phyloP scores from a whole-genome alignment of 2,113 vertebrate species.

The Antechinus flavipes region DNA sequence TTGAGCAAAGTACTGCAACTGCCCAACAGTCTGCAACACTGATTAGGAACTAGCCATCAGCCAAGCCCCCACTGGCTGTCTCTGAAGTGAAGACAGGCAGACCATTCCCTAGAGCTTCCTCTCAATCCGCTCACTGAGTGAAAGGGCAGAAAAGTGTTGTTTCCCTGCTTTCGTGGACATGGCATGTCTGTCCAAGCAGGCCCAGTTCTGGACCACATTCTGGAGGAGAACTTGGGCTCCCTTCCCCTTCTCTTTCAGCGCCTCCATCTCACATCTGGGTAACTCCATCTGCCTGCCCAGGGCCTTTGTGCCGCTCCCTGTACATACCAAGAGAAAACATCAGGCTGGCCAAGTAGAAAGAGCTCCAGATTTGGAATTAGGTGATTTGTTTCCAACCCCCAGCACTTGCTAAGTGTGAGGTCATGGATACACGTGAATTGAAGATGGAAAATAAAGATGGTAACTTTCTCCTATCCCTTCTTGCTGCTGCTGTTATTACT shows the following conservation, averaged over 20 bases:
- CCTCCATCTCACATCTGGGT: neutral
- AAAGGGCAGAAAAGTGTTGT: neutral
- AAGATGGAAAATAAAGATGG: neutral
- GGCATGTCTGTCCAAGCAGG: neutral
- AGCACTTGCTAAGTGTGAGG: neutral
- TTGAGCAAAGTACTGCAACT: neutral
- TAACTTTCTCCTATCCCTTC: neutral
- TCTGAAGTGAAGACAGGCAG: neutral
- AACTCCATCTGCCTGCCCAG: neutral
- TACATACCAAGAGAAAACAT: neutral
- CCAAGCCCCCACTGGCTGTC: neutral
- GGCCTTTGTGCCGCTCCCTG: neutral
- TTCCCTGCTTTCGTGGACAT: neutral
- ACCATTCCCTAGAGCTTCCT: neutral
- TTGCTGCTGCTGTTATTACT: neutral
- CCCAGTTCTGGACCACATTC: neutral
- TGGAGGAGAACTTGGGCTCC: neutral
- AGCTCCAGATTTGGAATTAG: neutral
- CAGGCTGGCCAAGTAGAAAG: neutral
- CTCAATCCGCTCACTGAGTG: neutral
- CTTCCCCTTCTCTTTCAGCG: neutral
- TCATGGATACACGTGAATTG: neutral
- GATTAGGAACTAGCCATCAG: neutral
- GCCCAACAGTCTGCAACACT: neutral
- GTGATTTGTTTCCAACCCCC: neutral